phyloP scores from a whole-genome alignment of 2,113 vertebrate species.

The Paramisgurnus dabryanus region DNA sequence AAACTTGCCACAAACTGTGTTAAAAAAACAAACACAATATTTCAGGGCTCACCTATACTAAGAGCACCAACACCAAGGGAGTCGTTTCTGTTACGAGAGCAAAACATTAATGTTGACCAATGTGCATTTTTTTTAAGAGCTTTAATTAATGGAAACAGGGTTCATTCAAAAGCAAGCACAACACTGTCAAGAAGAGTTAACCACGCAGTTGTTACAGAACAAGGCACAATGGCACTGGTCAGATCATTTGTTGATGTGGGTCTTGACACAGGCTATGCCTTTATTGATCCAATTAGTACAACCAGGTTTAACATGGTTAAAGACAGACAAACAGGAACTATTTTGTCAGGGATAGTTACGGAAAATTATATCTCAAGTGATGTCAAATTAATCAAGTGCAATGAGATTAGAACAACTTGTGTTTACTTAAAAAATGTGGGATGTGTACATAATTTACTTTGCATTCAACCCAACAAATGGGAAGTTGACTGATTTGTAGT shows the following conservation, averaged over 20 bases:
- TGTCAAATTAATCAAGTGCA: conserved; percentile 4
- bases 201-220: background rate
- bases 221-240: background rate
- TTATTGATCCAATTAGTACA: conserved; percentile 5
- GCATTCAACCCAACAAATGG: conserved; percentile 6
- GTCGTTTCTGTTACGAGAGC: background rate
- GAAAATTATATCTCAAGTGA: background rate
- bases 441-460: background rate
- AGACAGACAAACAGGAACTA: background rate
- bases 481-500: background rate
- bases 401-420: background rate
- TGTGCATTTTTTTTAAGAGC: background rate
- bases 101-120: background rate
- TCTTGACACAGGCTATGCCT: background rate
- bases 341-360: too few species aligned
- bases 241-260: background rate
- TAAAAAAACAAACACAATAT: too few species aligned
- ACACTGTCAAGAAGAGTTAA: background rate
- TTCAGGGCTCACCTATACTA: too few species aligned
- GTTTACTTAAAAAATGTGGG: background rate
- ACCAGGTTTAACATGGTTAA: background rate
- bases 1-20: too few species aligned
- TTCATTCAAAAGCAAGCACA: background rate
- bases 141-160: background rate
- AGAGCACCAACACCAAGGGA: too few species aligned